These are phyloP conservation scores for Xenopus laevis DNA, from an alignment of 2,113 vertebrate species.

Conservation along the genomic window DNA sequence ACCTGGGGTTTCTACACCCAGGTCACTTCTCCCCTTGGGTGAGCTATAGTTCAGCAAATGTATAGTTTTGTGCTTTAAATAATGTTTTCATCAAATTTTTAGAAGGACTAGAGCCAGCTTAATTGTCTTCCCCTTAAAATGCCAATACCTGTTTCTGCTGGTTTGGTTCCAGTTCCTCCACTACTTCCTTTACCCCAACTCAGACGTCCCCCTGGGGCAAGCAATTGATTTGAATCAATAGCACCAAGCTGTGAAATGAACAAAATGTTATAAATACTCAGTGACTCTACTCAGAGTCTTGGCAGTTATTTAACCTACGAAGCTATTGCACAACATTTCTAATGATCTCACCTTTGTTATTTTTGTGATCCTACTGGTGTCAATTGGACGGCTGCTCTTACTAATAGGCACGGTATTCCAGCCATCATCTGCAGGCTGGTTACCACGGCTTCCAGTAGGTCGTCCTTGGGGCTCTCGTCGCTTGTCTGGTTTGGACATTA, in stretches of 20 bases:
- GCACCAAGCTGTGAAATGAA: slow-evolving; percentile 75
- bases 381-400: slow-evolving; percentile 89
- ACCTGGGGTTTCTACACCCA: too few relatives aligned
- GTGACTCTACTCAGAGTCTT: background rate
- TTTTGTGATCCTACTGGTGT: slow-evolving; percentile 85
- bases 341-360: slow-evolving; percentile 82
- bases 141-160: slow-evolving; percentile 73
- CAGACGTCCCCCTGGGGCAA: slow-evolving; percentile 88
- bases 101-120: too few relatives aligned
- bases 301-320: too few relatives aligned
- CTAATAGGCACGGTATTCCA: slow-evolving; percentile 97
- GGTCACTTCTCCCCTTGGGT: too few relatives aligned
- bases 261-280: background rate
- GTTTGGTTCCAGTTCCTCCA: slow-evolving; percentile 83
- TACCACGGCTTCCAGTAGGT: slow-evolving; percentile 61
- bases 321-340: too few relatives aligned
- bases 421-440: slow-evolving; percentile 82
- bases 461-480: slow-evolving; percentile 73
- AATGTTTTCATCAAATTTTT: too few relatives aligned
- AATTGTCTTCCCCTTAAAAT: too few relatives aligned
- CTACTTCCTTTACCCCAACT: slow-evolving; percentile 98
- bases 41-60: too few relatives aligned
- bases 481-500: slow-evolving; percentile 83
- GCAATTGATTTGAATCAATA: slow-evolving; percentile 89
- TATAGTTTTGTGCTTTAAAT: too few relatives aligned